Evolutionary conservation across 2,888 invertebrate species (phyloP).

Genomic region (Theretra japonica): DNA sequence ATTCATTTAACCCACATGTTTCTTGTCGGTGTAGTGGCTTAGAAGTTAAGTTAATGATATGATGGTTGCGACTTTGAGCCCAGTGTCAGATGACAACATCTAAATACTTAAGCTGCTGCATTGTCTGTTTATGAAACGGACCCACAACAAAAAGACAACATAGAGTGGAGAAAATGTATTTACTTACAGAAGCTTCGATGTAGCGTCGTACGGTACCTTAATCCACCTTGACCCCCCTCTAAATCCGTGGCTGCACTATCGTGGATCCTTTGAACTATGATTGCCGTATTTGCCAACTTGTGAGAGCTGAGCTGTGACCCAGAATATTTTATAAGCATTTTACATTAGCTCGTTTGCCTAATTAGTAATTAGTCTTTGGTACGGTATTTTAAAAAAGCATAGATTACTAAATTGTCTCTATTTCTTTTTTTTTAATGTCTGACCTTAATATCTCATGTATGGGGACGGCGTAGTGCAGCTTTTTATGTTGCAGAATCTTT

Average conservation of each 20-base stretch:
- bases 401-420: not conserved
- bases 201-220: not conserved
- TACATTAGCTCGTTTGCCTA: conserved; percentile 1
- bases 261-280: conserved; percentile 33
- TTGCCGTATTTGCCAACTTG: conserved; percentile 27
- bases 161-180: too few relatives aligned
- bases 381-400: not conserved
- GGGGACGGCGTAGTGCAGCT: too few relatives aligned
- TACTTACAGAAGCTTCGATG: too few relatives aligned
- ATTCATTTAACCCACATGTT: too few relatives aligned
- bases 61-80: too few relatives aligned
- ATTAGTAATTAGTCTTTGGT: conserved; percentile 21
- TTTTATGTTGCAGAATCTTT: too few relatives aligned
- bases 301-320: conserved; percentile 24
- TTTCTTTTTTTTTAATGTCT: too few relatives aligned
- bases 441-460: too few relatives aligned
- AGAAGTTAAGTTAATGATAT: too few relatives aligned
- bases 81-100: not conserved
- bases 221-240: not conserved
- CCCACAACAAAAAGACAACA: too few relatives aligned
- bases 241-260: not conserved
- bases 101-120: not conserved
- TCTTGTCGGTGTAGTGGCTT: too few relatives aligned
- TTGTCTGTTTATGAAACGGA: too few relatives aligned
- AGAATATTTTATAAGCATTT: conserved; percentile 26